Evolutionary conservation across 2,888 invertebrate genomes (phyloP).

Genomic region (Serripes groenlandicus): DNA sequence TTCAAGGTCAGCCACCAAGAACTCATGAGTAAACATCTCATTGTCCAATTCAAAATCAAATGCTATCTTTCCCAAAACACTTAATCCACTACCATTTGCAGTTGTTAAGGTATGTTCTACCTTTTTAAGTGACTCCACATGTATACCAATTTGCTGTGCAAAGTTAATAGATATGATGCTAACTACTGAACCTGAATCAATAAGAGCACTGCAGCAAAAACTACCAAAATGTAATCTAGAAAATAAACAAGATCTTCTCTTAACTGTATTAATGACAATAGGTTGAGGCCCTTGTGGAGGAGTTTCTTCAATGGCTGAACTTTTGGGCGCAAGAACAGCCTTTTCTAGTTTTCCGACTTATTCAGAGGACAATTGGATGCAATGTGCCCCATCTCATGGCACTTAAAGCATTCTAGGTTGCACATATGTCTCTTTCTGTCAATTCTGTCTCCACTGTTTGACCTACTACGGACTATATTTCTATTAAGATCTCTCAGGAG

Average conservation of each 20-base stretch:
- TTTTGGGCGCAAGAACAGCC: conserved; percentile 40
- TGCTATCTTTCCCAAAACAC: conserved; percentile 4
- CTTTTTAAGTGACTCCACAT: background rate
- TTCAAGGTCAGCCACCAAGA: conserved; percentile 43
- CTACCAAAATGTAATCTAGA: background rate
- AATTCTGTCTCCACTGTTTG: conserved; percentile 10
- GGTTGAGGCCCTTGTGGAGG: background rate
- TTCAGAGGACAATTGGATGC: conserved; percentile 9
- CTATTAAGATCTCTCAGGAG: conserved; percentile 1
- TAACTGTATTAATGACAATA: background rate
- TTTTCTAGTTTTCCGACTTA: conserved; percentile 33
- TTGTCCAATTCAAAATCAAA: conserved; percentile 27
- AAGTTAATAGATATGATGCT: background rate
- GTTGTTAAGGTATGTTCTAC: conserved; percentile 10
- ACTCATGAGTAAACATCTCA: conserved; percentile 22
- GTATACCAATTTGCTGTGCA: background rate
- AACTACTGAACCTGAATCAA: background rate
- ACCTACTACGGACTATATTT: conserved; percentile 9
- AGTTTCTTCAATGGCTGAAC: conserved; percentile 17
- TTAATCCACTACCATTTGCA: conserved; percentile 29
- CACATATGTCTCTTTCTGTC: background rate
- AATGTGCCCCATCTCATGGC: conserved; percentile 29
- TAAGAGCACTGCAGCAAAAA: background rate
- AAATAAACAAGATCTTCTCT: conserved; percentile 2
- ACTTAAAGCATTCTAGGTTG: conserved; percentile 34